Conservation (phyloP, 2,888 invertebrate species). For the Anthrax anthrax region DNA sequence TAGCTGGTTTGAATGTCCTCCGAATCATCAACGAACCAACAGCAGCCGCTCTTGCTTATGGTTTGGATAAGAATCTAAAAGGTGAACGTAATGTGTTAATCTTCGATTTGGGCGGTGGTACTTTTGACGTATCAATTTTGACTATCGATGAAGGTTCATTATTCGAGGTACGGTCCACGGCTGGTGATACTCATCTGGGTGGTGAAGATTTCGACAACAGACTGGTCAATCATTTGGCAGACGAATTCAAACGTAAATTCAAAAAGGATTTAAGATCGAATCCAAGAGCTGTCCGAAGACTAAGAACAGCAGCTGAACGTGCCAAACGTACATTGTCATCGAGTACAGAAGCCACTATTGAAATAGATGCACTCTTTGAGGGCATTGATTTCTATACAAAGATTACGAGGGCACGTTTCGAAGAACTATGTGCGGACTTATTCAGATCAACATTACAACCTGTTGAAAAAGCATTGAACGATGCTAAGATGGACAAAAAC, state of each 20-base stretch:
- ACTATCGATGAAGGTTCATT: slow-evolving; percentile 81
- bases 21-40: slow-evolving; percentile 89
- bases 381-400: slow-evolving; percentile 60
- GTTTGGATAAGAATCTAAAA: slow-evolving; percentile 68
- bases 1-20: slow-evolving; percentile 79
- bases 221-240: slow-evolving; percentile 71
- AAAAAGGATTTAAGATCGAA: slow-evolving; percentile 53
- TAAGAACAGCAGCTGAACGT: slow-evolving; percentile 62
- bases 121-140: slow-evolving; percentile 88
- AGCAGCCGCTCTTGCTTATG: slow-evolving; percentile 84
- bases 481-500: slow-evolving; percentile 64
- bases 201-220: slow-evolving; percentile 87
- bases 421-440: slow-evolving; percentile 56
- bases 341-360: slow-evolving; percentile 59
- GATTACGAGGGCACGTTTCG: slow-evolving; percentile 58
- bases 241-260: slow-evolving; percentile 72
- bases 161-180: slow-evolving; percentile 91
- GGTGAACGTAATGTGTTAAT: slow-evolving; percentile 73
- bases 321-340: slow-evolving; percentile 65
- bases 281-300: slow-evolving; percentile 49
- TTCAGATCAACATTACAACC: slow-evolving; percentile 61
- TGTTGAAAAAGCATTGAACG: slow-evolving; percentile 61
- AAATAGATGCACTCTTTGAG: slow-evolving; percentile 61
- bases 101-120: slow-evolving; percentile 53
- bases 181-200: slow-evolving; percentile 87